phyloP scores from a whole-genome alignment of 2,797 vertebrate species.

The Urocyon cinereoargenteus region DNA sequence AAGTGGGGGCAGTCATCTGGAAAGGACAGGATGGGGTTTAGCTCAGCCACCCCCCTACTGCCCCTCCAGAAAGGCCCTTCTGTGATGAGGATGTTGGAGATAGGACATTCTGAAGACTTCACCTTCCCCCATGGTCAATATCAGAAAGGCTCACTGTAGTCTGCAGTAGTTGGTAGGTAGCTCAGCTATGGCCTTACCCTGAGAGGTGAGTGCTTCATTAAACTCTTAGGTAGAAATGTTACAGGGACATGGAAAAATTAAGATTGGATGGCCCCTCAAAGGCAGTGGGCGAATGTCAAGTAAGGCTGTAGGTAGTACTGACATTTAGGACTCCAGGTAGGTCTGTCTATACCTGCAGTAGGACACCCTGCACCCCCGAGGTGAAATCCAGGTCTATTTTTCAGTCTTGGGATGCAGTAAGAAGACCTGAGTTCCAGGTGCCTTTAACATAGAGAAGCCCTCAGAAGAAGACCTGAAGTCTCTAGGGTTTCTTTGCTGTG shows the following conservation, averaged over 20 bases:
- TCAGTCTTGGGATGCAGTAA: not conserved
- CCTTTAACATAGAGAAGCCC: not conserved
- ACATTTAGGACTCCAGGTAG: not conserved
- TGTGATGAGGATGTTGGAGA: not conserved
- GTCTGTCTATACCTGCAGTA: not conserved
- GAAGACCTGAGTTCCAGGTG: not conserved
- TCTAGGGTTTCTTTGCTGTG: conserved; percentile 8
- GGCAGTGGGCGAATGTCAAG: not conserved
- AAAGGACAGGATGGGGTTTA: not conserved
- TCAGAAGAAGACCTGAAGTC: not conserved
- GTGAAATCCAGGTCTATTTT: conserved; percentile 12
- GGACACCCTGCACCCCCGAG: not conserved
- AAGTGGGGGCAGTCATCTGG: not conserved
- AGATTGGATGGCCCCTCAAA: not conserved
- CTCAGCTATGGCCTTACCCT: not conserved
- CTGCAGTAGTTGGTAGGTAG: not conserved
- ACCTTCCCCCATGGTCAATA: not conserved
- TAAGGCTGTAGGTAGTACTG: not conserved
- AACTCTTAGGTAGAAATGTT: not conserved
- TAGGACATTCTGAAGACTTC: not conserved
- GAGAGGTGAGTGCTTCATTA: not conserved
- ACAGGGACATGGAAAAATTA: not conserved
- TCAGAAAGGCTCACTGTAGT: no score
- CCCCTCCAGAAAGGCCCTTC: not conserved
- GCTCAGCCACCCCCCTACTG: not conserved